These are phyloP conservation scores for Stenichneumon culpator DNA, from an alignment of 2,888 invertebrate species.

Conservation along the genomic window DNA sequence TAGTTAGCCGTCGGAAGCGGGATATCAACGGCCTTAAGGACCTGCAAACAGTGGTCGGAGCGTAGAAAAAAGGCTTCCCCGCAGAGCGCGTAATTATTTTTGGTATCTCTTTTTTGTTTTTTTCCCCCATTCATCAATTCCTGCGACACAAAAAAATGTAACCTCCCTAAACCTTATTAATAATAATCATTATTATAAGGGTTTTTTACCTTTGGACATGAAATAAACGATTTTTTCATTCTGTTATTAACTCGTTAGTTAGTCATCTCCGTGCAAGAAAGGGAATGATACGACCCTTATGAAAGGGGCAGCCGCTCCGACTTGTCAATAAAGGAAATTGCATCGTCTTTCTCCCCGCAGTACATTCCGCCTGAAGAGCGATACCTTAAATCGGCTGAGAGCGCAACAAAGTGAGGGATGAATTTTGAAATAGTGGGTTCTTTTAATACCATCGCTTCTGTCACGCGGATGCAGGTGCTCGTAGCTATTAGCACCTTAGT, in stretches of 20 bases:
- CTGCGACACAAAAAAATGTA: conserved; percentile 23
- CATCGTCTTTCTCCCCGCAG: conserved; percentile 7
- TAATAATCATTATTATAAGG: background rate
- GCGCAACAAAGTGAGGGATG: conserved; percentile 15
- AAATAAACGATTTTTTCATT: background rate
- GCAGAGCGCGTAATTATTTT: conserved; percentile 53
- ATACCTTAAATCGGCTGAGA: conserved; percentile 6
- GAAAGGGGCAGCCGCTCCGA: background rate
- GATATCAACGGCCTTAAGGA: conserved; percentile 19
- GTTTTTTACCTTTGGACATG: background rate
- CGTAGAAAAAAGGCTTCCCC: conserved; percentile 52
- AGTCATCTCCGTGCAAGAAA: background rate
- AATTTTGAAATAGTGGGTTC: conserved; percentile 34
- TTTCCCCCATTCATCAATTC: background rate
- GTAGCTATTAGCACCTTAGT: conserved; percentile 67
- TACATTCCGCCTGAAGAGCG: conserved; percentile 18
- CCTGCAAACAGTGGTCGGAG: conserved; percentile 43
- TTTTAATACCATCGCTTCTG: conserved; percentile 1
- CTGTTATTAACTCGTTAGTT: background rate
- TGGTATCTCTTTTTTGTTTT: conserved; percentile 15
- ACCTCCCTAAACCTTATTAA: conserved; percentile 2
- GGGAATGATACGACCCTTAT: background rate
- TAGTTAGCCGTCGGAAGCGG: conserved; percentile 60
- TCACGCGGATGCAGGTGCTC: conserved; percentile 56
- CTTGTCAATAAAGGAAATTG: conserved; percentile 18